Evolutionary conservation across 2,113 vertebrate genomes (phyloP), one percentile per base, ranked within the genome.

Genomic region (Cricetomys ansorgei): DNA sequence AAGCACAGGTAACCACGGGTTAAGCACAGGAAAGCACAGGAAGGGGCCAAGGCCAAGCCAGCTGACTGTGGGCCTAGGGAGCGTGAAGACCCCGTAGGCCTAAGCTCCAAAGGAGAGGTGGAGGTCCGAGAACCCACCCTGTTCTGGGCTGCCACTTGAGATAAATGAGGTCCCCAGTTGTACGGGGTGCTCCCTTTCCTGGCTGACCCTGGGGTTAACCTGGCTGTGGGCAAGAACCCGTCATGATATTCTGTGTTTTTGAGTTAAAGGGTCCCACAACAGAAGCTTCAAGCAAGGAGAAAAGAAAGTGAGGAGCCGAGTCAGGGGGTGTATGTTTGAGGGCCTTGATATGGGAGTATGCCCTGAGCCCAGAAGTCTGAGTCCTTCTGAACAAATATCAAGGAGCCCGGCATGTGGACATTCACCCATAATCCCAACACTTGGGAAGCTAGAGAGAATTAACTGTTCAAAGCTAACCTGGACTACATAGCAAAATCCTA

Each of bases 101-200:
- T 4, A 12, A 43, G 62, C n/a, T 57, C 31, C 34, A n/a, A 7
- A 13, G 15, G 73, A 48, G 25, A 27, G 37, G 13, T 0, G 21
- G 69, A 70, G 34, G 6, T n/a, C n/a, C n/a, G n/a, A n/a, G n/a
- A n/a, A n/a, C n/a, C n/a, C n/a, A n/a, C n/a, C n/a, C n/a, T n/a
- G n/a, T n/a, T n/a, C n/a, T n/a, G n/a, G n/a, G n/a, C n/a, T n/a
- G n/a, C n/a, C n/a, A n/a, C n/a, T n/a, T n/a, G n/a, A n/a, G n/a
- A n/a, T n/a, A n/a, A n/a, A n/a, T n/a, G n/a, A n/a, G n/a, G n/a
- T 25, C 34, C 48, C 81, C 57, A n/a, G 64, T 8, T 13, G 37
- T 57, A n/a, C 45, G 53, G 0, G 12, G 43, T 0, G 3, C 13
- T 12, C 5, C 19, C 16, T 2, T 67, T 67, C 43, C 67, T 23